These are phyloP conservation scores for Notoglanidium macrostoma DNA, from an alignment of 2,797 vertebrate species.

Conservation along the genomic window DNA sequence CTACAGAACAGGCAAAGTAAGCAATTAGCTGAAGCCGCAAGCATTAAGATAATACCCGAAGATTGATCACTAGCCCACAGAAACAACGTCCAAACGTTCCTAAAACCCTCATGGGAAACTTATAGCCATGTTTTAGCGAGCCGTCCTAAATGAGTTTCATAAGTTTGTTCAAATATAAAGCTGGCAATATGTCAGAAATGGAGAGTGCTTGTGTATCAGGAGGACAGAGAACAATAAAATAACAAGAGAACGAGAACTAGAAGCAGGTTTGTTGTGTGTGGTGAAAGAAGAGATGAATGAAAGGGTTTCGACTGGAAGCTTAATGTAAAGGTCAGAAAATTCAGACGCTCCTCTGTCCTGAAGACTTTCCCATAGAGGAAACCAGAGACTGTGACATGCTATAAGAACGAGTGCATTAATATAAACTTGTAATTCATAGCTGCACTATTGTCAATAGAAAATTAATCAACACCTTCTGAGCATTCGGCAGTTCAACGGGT, in stretches of 20 bases:
- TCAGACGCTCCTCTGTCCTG: too few relatives aligned
- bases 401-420: not conserved
- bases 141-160: not conserved
- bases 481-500: not conserved
- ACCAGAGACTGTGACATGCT: not conserved
- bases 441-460: not conserved
- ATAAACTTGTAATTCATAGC: not conserved
- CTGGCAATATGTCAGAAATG: not conserved
- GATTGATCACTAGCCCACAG: conserved; percentile 16
- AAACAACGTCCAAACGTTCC: not conserved
- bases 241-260: not conserved
- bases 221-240: not conserved
- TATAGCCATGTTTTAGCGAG: not conserved
- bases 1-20: not conserved
- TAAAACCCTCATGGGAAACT: not conserved
- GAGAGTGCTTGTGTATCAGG: not conserved
- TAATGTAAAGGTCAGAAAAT: not conserved
- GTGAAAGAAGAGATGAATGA: not conserved
- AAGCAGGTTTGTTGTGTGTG: not conserved
- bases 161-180: not conserved
- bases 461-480: not conserved
- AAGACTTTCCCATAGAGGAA: not conserved
- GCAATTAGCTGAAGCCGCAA: conserved; percentile 10
- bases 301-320: not conserved
- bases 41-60: not conserved